These are phyloP conservation scores for Hippocampus kuda DNA, from an alignment of 2,797 vertebrate species.

Conservation along the genomic window DNA sequence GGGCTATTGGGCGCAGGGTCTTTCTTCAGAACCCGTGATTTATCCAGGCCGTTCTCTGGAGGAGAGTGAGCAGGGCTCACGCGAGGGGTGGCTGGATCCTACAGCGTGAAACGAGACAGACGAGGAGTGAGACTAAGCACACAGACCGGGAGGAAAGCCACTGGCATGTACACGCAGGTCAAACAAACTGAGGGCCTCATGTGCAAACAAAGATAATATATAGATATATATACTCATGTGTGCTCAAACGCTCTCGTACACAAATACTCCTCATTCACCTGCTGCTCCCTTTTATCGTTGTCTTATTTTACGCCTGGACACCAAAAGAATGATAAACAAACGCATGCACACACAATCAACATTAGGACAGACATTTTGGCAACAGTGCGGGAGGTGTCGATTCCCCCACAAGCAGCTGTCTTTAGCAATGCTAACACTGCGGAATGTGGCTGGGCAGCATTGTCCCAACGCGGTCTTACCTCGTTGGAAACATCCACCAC, in stretches of 20 bases:
- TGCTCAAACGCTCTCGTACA: slow-evolving; percentile 29
- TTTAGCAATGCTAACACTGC: slow-evolving; percentile 20
- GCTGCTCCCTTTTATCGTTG: slow-evolving; percentile 51
- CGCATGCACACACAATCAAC: slow-evolving; percentile 33
- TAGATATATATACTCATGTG: slow-evolving; percentile 31
- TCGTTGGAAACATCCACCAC: slow-evolving; percentile 96
- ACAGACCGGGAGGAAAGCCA: slow-evolving; percentile 51
- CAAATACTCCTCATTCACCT: slow-evolving; percentile 52
- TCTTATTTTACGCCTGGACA: slow-evolving; percentile 41
- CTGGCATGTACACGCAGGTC: slow-evolving; percentile 57
- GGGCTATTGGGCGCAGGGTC: slow-evolving; percentile 89
- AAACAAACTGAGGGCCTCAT: slow-evolving; percentile 59
- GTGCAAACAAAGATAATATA: slow-evolving; percentile 57
- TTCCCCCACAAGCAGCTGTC: slow-evolving; percentile 33
- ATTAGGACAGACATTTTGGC: slow-evolving; percentile 48
- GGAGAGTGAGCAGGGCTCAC: slow-evolving; percentile 89
- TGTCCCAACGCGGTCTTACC: slow-evolving; percentile 58
- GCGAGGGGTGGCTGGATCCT: slow-evolving; percentile 88
- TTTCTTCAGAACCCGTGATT: slow-evolving; percentile 80
- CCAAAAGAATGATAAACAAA: slow-evolving; percentile 32
- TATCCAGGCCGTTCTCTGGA: slow-evolving; percentile 90
- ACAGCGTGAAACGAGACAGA: slow-evolving; percentile 33
- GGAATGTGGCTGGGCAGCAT: slow-evolving; percentile 41
- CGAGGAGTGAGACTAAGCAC: slow-evolving; percentile 49
- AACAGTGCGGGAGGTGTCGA: slow-evolving; percentile 36